A percentile compares a stretch with the other conserved stretches of the same genome.
Conservation (phyloP, 2,113 vertebrate species). For the Paratilapia polleni region DNA sequence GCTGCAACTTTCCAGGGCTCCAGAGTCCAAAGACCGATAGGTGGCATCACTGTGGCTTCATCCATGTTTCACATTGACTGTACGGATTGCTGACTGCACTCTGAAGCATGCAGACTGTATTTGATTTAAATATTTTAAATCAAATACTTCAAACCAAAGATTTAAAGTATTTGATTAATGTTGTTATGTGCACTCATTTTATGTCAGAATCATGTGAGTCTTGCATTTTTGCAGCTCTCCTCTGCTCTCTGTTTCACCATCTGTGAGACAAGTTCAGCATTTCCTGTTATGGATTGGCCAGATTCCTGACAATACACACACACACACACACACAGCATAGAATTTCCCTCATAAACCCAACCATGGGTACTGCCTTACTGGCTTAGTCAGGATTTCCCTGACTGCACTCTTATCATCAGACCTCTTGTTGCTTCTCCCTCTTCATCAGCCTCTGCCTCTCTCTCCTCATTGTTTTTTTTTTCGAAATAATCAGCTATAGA, state of each 20-base stretch:
- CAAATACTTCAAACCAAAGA: too few species aligned
- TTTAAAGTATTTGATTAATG: neutral
- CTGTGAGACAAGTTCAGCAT: neutral
- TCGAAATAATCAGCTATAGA: slow-evolving; percentile 1
- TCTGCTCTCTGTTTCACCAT: neutral
- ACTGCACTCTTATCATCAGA: neutral
- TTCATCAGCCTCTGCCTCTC: neutral
- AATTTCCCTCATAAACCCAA: neutral
- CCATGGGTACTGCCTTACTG: neutral
- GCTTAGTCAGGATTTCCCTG: neutral
- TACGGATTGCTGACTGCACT: too few species aligned
- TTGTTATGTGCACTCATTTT: neutral
- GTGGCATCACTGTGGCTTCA: neutral
- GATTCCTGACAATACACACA: neutral
- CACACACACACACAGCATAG: neutral
- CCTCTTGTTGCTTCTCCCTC: neutral
- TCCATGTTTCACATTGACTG: too few species aligned
- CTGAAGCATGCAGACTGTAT: too few species aligned
- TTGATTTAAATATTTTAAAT: too few species aligned
- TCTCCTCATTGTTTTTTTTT: neutral
- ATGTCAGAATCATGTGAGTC: neutral
- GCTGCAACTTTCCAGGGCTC: too few species aligned
- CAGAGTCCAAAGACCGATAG: neutral
- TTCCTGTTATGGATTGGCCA: neutral
- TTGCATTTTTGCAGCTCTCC: neutral